A percentile compares a stretch with the other conserved stretches of the same genome.
phyloP scores from a whole-genome alignment of 2,888 invertebrate genomes.

The Malthinus flaveolus region DNA sequence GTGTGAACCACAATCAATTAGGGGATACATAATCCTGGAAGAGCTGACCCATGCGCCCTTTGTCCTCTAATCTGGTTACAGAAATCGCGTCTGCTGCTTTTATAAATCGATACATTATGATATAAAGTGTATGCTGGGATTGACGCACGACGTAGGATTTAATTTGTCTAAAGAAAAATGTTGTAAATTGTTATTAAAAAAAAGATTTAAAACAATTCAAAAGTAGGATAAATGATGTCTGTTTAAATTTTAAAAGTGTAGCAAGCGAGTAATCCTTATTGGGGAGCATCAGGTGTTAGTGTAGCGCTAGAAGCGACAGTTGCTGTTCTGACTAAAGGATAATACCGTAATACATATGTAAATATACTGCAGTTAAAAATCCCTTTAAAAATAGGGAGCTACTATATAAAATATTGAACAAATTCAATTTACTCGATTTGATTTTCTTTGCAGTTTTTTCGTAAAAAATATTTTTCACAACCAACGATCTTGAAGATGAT shows the following conservation, averaged over 20 bases:
- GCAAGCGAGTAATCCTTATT: conserved; percentile 31
- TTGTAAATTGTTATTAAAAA: conserved; percentile 1
- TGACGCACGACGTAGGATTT: conserved; percentile 7
- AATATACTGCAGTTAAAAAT: conserved; percentile 27
- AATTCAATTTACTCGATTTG: too few species aligned
- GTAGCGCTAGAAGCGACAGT: conserved; percentile 37
- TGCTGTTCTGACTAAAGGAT: conserved; percentile 38
- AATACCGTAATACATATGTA: conserved; percentile 36
- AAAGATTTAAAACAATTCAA: conserved; percentile 16
- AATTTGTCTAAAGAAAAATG: conserved; percentile 1
- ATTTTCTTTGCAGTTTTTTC: not conserved
- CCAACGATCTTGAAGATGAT: too few species aligned
- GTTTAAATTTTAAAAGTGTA: conserved; percentile 33
- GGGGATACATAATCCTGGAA: conserved; percentile 33
- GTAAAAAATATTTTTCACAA: not conserved
- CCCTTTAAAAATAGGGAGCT: conserved; percentile 8
- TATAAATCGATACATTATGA: conserved; percentile 28
- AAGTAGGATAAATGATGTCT: conserved; percentile 36
- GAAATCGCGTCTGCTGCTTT: conserved; percentile 43
- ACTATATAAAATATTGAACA: too few species aligned
- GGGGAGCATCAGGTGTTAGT: conserved; percentile 39
- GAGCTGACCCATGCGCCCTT: conserved; percentile 41
- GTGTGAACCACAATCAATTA: conserved; percentile 43
- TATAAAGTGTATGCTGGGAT: conserved; percentile 14
- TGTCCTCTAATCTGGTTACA: conserved; percentile 51